Evolutionary conservation across 2,888 invertebrate species (phyloP).

Genomic region (Megastigmus dorsalis): DNA sequence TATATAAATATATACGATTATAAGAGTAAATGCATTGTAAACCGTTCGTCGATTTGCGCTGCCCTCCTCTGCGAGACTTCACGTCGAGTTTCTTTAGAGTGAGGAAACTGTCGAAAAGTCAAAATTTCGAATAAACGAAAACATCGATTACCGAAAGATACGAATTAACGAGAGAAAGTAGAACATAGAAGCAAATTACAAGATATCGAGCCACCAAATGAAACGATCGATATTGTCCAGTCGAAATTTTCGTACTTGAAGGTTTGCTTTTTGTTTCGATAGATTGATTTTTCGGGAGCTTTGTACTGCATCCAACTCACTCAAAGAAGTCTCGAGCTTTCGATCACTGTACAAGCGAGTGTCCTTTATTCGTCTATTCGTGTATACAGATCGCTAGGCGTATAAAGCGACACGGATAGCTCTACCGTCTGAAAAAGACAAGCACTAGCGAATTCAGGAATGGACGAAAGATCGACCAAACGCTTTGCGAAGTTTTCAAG

Average conservation of each 20-base stretch:
- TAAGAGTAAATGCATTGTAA: slow-evolving; percentile 52
- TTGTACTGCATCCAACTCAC: not conserved
- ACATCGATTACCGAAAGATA: too few relatives aligned
- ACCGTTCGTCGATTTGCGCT: slow-evolving; percentile 44
- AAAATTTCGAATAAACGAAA: not conserved
- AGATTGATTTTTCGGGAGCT: slow-evolving; percentile 1
- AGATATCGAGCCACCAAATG: not conserved
- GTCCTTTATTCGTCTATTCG: not conserved
- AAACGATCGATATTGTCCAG: not conserved
- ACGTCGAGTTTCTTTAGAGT: slow-evolving; percentile 19
- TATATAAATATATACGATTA: slow-evolving; percentile 47
- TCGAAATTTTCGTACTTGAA: slow-evolving; percentile 1
- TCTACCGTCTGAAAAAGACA: not conserved
- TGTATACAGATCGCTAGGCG: not conserved
- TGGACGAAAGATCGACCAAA: not conserved
- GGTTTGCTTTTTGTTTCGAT: too few relatives aligned
- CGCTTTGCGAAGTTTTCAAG: slow-evolving; percentile 14
- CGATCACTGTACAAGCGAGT: not conserved
- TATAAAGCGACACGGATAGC: not conserved
- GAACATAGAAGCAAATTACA: not conserved
- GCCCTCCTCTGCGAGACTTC: slow-evolving; percentile 30
- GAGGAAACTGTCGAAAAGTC: slow-evolving; percentile 5
- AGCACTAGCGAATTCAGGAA: not conserved
- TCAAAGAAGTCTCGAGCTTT: slow-evolving; percentile 14
- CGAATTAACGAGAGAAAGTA: not conserved